These are phyloP conservation scores for Acrobasis consociella DNA, from an alignment of 2,888 invertebrate genomes.

Conservation along the genomic window DNA sequence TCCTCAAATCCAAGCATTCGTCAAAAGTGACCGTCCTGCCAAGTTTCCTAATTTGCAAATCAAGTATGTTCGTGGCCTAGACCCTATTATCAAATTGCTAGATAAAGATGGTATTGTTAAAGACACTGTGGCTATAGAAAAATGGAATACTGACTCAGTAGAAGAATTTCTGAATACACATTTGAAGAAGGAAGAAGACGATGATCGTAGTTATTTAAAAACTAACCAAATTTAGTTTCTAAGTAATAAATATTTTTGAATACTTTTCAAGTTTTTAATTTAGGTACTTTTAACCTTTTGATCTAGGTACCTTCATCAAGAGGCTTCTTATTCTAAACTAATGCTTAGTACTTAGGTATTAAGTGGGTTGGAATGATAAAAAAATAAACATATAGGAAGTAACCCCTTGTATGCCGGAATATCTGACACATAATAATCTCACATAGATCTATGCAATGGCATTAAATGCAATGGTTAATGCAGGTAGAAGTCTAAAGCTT, in stretches of 20 bases:
- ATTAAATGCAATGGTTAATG: no score
- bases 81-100: constrained; percentile 95
- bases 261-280: constrained; percentile 14
- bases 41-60: constrained; percentile 96
- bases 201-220: constrained; percentile 81
- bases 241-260: constrained; percentile 19
- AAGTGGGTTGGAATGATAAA: no score
- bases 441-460: no score
- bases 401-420: no score
- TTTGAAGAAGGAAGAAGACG: constrained; percentile 85
- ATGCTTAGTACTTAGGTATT: no score
- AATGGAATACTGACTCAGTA: constrained; percentile 99
- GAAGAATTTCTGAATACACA: constrained; percentile 97
- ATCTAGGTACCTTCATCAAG: not conserved
- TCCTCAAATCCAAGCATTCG: constrained; percentile 99
- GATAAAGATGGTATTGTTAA: constrained; percentile 92
- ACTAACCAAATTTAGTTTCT: constrained; percentile 80
- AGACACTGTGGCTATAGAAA: constrained; percentile 96
- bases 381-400: no score
- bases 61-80: constrained; percentile 95
- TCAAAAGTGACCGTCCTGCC: constrained; percentile 94
- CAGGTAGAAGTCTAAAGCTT: no score
- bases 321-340: no score
- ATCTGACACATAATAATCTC: no score
- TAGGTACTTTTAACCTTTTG: constrained; percentile 1